Base-by-base conservation (phyloP, 2,113 vertebrate species). In the Penelope pileata region DNA sequence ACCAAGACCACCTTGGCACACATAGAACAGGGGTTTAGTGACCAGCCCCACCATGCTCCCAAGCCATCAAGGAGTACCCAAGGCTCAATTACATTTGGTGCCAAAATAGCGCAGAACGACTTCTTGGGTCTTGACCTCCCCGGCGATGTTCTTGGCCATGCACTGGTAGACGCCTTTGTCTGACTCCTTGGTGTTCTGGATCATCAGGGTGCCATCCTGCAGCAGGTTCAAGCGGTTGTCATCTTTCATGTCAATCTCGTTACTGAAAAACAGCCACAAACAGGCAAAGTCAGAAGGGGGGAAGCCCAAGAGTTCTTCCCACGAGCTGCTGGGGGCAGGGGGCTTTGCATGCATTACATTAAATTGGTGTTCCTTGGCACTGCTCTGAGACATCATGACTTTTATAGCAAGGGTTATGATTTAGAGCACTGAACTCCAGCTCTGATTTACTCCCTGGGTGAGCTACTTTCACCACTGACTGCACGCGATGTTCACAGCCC, bases 91-190 rank as follows among this genome's bases (percentile, higher is more conserved):
- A 98, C 98, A 64, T 16, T 93, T 96, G n/a, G 88, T 93, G 88
- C 93, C 97, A 59, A 84, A 97, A 40, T 98, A 98, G 32, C 97
- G 97, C 66, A 98, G 96, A 27, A 97, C 88, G 0, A 97, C 98
- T 48, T 97, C 97, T 59, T 97, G 97, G 0, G 98, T 98, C 96
- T 98, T 98, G 75, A 72, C 97, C 95, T 98, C 98, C 16, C 98
- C 98, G 1, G 97, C 97, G 6, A 97, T 75, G 60, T 98, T 98
- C 94, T 98, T 98, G 95, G 98, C 98, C 96, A 97, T 97, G 91
- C 98, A 98, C 88, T 98, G 98, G 93, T 98, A 98, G 89, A 97
- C 1, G 8, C 98, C 98, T 74, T 97, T 97, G 91, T 98, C 98
- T 0, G 98, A 98, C 86, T 98, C 98, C 80, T 94, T 95, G 58